phyloP scores from a whole-genome alignment of 2,888 invertebrate genomes.

The Himalopsyche japonica region DNA sequence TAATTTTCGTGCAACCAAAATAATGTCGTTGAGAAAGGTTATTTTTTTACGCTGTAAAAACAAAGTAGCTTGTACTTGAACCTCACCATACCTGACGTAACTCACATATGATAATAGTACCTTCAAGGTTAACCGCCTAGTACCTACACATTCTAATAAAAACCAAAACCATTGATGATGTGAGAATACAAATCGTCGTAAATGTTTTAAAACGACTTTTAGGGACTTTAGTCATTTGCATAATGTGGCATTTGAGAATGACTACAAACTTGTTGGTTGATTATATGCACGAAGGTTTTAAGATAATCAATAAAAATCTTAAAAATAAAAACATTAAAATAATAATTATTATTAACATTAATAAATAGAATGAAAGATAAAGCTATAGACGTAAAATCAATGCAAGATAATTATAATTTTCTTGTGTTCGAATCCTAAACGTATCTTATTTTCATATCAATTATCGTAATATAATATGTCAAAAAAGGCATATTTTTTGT shows the following conservation, averaged over 20 bases:
- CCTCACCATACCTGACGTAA: neutral
- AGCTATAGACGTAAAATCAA: no score
- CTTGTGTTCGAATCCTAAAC: no score
- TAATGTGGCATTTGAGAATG: neutral
- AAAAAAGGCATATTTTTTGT: no score
- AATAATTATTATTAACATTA: no score
- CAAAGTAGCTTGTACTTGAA: neutral
- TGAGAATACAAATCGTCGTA: neutral
- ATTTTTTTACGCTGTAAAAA: neutral
- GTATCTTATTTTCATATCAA: no score
- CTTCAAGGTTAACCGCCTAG: constrained; percentile 1
- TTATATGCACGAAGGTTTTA: neutral
- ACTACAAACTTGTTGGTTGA: neutral
- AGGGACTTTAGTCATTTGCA: neutral
- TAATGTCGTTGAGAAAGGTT: neutral
- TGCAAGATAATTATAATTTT: no score
- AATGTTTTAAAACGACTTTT: neutral
- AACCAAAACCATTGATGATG: neutral
- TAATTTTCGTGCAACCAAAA: neutral
- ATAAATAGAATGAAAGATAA: no score
- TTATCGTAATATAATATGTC: no score
- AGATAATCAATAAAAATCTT: no score
- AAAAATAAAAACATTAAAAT: no score
- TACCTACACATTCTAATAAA: neutral
- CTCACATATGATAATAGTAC: neutral